Base-by-base conservation (phyloP, 1,140 invertebrate genomes). In the Drosophila neocordata region DNA sequence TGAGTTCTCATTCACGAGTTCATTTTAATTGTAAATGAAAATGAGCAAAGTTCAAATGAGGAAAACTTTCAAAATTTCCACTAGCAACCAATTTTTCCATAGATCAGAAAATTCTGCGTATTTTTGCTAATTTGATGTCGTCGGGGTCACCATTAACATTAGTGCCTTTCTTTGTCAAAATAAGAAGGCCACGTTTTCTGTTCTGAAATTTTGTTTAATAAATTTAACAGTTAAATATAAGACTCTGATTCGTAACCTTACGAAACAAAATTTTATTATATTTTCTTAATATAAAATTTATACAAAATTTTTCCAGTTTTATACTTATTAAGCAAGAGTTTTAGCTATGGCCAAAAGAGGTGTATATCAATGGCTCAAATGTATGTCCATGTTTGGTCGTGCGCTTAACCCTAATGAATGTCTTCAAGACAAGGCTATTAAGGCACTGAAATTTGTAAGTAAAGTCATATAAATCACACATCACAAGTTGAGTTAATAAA, bases 21-120 rank as follows among this genome's bases (percentile, higher is more conserved):
- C 1, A 31, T 31, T 31, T 55, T 56, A 56, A 56, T 56, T 56
- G 27, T 18, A 34, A 35, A 48, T 9, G 3, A 48, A 48, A 20
- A 20, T 20, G 15, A 20, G 9, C 15, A 20, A 48, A 48, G 15
- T 48, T 48, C 41, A 9, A 48, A 48, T 48, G 18, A 4, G 41
- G 8, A 11, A 11, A 48, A 48, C 3, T 11, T 48, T 20, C 0
- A 4, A 0, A 20, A 48, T 11, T 12, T 48, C 18, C 15, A 20
- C 6, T 1, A 6, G 15, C 41, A 44, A 24, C 24, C n/a, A 24
- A 24, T 24, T 24, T 24, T 24, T 31, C 4, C 4, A 31, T 6
- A 31, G 27, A 6, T 31, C 27, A n/a, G n/a, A n/a, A n/a, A n/a
- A n/a, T n/a, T n/a, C n/a, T n/a, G n/a, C n/a, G n/a, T n/a, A n/a